Evolutionary conservation across 2,113 vertebrate species (phyloP).

Genomic region (Sakesphorus luctuosus): DNA sequence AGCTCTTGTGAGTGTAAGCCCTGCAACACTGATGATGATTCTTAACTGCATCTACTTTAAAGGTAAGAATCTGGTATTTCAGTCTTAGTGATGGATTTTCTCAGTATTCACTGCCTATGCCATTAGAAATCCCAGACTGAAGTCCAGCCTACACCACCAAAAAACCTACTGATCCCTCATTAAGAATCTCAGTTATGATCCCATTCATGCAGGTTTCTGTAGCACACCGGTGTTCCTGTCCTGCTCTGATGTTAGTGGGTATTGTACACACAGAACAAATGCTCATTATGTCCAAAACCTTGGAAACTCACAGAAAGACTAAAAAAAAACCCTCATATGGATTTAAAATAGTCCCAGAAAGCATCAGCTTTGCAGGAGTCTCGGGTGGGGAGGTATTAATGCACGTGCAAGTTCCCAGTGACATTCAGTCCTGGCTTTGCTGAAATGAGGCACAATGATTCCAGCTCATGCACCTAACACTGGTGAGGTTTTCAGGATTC

Average conservation of each 20-base stretch:
- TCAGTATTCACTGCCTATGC: background rate
- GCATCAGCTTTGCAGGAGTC: background rate
- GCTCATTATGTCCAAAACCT: background rate
- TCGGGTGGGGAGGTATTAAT: background rate
- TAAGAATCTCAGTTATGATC: background rate
- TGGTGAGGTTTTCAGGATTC: background rate
- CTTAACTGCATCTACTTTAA: conserved; percentile 98
- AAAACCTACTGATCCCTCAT: background rate
- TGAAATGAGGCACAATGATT: background rate
- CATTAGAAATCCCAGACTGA: background rate
- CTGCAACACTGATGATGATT: conserved; percentile 89
- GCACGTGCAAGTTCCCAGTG: background rate
- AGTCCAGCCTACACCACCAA: background rate
- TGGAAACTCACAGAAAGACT: background rate
- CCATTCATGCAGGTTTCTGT: background rate
- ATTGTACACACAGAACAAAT: background rate
- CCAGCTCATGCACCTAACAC: background rate
- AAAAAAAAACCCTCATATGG: background rate
- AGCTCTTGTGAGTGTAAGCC: conserved; percentile 84
- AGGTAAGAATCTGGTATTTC: conserved; percentile 79
- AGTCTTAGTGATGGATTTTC: background rate
- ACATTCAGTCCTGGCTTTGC: background rate
- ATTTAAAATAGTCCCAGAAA: background rate
- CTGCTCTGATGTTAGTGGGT: background rate
- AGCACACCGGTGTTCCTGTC: background rate